phyloP scores from a whole-genome alignment of 2,888 invertebrate species.

The Stenotaenia linearis region DNA sequence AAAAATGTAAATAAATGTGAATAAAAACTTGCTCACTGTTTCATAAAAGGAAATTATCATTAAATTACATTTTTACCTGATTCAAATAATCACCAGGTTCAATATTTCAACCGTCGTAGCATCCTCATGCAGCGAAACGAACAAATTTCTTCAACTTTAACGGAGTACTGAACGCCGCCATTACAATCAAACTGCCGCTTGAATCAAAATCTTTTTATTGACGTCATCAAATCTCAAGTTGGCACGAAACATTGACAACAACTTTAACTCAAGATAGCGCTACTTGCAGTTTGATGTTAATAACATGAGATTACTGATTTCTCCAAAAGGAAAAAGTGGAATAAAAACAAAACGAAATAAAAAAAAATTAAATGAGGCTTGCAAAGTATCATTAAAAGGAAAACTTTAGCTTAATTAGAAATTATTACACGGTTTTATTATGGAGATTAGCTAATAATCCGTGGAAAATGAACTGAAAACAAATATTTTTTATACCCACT shows the following conservation, averaged over 20 bases:
- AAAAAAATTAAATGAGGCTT: background rate
- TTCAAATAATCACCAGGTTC: no score
- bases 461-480: constrained; percentile 8
- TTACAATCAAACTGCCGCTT: background rate
- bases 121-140: no score
- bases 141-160: no score
- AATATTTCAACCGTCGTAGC: no score
- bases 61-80: no score
- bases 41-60: no score
- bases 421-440: constrained; percentile 14
- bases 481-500: background rate
- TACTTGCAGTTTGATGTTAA: background rate
- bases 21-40: no score
- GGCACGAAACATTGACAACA: background rate
- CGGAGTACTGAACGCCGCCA: background rate
- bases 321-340: background rate
- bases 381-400: background rate
- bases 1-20: no score
- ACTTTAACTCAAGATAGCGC: background rate
- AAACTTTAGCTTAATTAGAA: background rate
- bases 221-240: background rate
- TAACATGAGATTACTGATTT: background rate
- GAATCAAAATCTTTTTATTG: background rate
- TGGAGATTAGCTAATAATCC: constrained; percentile 19
- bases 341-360: background rate